Conservation (phyloP, 2,113 vertebrate species). For the Azemiops feae region DNA sequence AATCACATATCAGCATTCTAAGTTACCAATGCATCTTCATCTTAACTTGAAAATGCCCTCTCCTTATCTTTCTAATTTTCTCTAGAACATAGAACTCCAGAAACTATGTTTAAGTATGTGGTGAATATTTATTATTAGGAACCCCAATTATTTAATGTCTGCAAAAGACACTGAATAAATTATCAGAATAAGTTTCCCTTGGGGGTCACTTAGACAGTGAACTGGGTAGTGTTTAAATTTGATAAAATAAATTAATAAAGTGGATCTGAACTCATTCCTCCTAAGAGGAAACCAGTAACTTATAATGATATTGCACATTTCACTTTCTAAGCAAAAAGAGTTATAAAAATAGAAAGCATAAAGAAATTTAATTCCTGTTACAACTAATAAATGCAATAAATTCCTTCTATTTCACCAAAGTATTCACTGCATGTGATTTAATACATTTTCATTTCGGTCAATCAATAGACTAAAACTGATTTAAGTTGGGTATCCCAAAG, state of each 20-base stretch:
- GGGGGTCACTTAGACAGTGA: not conserved
- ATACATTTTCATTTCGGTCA: not conserved
- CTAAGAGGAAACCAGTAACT: not conserved
- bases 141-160: not conserved
- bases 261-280: constrained; percentile 17
- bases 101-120: not conserved
- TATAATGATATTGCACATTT: constrained; percentile 1
- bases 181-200: not conserved
- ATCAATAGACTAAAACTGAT: not conserved
- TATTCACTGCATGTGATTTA: not conserved
- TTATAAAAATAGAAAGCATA: constrained; percentile 9
- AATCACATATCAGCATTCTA: not conserved
- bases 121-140: constrained; percentile 4
- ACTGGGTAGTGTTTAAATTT: not conserved
- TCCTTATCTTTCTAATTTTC: constrained; percentile 22
- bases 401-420: not conserved
- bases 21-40: not conserved
- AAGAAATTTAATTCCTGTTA: not conserved
- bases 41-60: constrained; percentile 7
- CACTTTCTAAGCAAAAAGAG: not conserved
- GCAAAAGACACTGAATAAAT: constrained; percentile 11
- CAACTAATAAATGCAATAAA: not conserved
- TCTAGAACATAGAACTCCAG: not conserved
- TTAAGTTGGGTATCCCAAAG: not conserved
- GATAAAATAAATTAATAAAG: not conserved